These are phyloP conservation scores for Cantharis lateralis DNA, from an alignment of 2,888 invertebrate species.

Conservation along the genomic window DNA sequence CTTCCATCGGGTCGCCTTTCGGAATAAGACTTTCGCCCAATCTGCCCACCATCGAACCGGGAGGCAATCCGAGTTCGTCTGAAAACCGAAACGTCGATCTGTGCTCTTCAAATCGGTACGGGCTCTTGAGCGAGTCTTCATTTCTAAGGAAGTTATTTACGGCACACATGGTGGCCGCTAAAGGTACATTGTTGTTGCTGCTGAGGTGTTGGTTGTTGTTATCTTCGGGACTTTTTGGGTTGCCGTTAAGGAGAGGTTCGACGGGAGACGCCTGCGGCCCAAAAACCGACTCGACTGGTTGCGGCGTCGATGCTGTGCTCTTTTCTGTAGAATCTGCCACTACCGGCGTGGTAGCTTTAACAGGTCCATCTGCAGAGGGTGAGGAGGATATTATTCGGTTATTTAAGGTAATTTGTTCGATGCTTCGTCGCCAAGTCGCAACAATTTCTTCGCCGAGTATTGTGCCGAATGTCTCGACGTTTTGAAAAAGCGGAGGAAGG, in stretches of 20 bases:
- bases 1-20: conserved; percentile 93
- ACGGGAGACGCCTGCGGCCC: conserved; percentile 45
- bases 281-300: conserved; percentile 53
- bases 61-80: conserved; percentile 78
- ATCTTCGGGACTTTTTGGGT: conserved; percentile 61
- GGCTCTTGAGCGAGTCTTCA: conserved; percentile 62
- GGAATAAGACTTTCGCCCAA: conserved; percentile 90
- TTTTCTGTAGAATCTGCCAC: conserved; percentile 52
- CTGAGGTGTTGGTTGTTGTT: conserved; percentile 58
- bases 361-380: conserved; percentile 41
- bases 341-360: conserved; percentile 57
- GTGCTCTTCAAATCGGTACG: conserved; percentile 83
- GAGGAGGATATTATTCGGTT: conserved; percentile 45
- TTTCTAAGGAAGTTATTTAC: conserved; percentile 52
- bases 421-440: conserved; percentile 75
- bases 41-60: conserved; percentile 82
- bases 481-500: conserved; percentile 64
- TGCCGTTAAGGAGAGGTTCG: conserved; percentile 51
- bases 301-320: conserved; percentile 59
- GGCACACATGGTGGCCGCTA: conserved; percentile 57
- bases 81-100: conserved; percentile 81
- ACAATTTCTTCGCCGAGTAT: conserved; percentile 83
- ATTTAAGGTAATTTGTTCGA: conserved; percentile 60
- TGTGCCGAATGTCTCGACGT: conserved; percentile 73
- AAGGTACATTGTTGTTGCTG: conserved; percentile 60